Conservation (phyloP, 1,140 invertebrate genomes). For the Camponotus vicinus region DNA sequence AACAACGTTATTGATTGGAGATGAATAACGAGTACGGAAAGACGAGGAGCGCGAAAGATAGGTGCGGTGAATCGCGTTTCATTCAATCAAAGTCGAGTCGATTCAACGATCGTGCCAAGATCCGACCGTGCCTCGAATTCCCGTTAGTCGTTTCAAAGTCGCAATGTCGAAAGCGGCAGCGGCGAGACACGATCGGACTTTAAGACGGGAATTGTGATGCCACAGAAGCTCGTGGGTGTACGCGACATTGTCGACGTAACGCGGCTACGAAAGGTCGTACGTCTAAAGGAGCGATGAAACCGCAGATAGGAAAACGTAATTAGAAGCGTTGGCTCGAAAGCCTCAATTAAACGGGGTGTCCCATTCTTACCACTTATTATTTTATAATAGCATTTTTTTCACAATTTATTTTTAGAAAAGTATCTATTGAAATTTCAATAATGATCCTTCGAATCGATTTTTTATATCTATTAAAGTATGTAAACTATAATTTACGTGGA, state of each 20-base stretch:
- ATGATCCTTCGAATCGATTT: background rate
- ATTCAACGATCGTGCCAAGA: slow-evolving; percentile 60
- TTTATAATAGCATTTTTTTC: background rate
- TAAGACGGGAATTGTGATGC: slow-evolving; percentile 27
- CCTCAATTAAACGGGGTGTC: background rate
- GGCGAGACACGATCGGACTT: background rate
- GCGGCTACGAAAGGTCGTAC: background rate
- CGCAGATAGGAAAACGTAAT: slow-evolving; percentile 30
- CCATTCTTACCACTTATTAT: background rate
- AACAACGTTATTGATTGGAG: background rate
- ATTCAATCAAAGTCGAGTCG: slow-evolving; percentile 3
- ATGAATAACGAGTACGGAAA: background rate
- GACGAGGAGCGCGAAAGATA: background rate
- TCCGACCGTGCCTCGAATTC: slow-evolving; percentile 65
- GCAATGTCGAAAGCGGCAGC: slow-evolving; percentile 52
- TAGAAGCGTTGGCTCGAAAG: slow-evolving; percentile 6
- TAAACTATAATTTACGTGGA: background rate
- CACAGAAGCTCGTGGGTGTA: background rate
- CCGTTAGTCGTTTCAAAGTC: slow-evolving; percentile 66
- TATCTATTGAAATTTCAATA: background rate
- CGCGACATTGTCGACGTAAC: background rate
- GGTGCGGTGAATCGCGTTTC: slow-evolving; percentile 30
- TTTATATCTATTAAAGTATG: background rate
- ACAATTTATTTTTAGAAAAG: background rate
- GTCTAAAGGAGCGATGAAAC: slow-evolving; percentile 6